Conservation (phyloP, 2,113 vertebrate species). For the Grantiella picta region DNA sequence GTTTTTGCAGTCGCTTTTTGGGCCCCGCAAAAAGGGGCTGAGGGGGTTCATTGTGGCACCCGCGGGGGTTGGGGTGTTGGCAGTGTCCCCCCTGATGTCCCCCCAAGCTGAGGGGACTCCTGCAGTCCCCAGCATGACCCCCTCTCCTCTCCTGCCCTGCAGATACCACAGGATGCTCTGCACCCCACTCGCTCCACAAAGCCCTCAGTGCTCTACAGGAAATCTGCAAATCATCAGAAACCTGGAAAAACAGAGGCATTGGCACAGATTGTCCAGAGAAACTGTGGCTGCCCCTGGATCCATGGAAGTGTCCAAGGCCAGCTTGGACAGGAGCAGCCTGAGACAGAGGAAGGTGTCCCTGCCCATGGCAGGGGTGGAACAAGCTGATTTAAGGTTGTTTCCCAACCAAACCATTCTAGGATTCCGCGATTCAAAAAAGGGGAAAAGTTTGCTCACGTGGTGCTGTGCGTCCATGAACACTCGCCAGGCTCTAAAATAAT, state of each 20-base stretch:
- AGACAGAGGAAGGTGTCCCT: not conserved
- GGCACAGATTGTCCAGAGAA: not conserved
- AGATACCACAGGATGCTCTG: not conserved
- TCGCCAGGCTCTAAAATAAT: not conserved
- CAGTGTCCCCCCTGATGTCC: accelerated
- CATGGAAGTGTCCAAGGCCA: not conserved
- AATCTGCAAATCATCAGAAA: accelerated
- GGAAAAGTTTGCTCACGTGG: accelerated
- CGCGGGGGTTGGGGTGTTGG: accelerated
- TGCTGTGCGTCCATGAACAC: accelerated
- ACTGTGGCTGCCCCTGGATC: not conserved
- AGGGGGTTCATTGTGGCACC: not conserved
- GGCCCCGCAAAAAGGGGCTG: not conserved
- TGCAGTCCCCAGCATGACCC: accelerated
- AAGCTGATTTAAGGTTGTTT: not conserved
- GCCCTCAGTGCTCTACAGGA: accelerated
- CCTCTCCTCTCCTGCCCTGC: not conserved
- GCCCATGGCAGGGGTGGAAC: not conserved
- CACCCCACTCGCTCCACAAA: not conserved
- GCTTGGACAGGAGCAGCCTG: not conserved
- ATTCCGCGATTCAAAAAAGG: not conserved
- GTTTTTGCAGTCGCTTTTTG: conserved; percentile 38
- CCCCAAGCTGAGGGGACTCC: not conserved
- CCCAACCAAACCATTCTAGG: not conserved
- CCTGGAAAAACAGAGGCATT: not conserved